These are phyloP conservation scores for Bujurquina vittata DNA, from an alignment of 2,113 vertebrate species.

Conservation along the genomic window DNA sequence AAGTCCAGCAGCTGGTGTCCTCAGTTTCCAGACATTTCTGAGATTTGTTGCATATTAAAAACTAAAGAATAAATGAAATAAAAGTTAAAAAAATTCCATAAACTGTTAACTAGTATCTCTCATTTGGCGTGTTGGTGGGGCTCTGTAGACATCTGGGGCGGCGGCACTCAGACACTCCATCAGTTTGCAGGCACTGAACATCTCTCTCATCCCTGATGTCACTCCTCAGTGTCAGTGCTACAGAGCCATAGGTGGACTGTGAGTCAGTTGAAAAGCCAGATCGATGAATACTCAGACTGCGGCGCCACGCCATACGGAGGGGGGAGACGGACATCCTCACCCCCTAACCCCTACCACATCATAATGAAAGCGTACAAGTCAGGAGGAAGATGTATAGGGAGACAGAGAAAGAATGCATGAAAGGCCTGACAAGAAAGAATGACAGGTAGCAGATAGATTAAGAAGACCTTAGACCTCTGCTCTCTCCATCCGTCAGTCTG, in stretches of 20 bases:
- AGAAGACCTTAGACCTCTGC: constrained; percentile 58
- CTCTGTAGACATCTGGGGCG: constrained; percentile 4
- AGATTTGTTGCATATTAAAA: not conserved
- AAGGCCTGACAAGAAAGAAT: constrained; percentile 49
- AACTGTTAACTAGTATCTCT: not conserved
- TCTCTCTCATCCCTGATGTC: constrained; percentile 34
- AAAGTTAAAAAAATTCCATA: not conserved
- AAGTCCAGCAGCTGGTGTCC: not conserved
- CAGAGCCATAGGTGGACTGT: constrained; percentile 18
- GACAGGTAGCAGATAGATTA: constrained; percentile 65
- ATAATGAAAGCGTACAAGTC: constrained; percentile 31
- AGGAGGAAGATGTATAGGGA: not conserved
- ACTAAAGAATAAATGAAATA: not conserved
- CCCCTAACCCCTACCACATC: constrained; percentile 46
- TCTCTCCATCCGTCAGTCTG: constrained; percentile 65
- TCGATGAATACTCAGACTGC: constrained; percentile 21
- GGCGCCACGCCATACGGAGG: not conserved
- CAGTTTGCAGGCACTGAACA: constrained; percentile 39
- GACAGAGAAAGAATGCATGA: constrained; percentile 21
- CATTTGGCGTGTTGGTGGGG: not conserved
- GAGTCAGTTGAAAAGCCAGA: constrained; percentile 30
- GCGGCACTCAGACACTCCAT: constrained; percentile 50
- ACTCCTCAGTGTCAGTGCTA: constrained; percentile 37
- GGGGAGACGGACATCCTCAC: constrained; percentile 24
- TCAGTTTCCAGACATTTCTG: not conserved